These are phyloP conservation scores for Chrysodeixis includens DNA, from an alignment of 2,888 invertebrate species.

Conservation along the genomic window DNA sequence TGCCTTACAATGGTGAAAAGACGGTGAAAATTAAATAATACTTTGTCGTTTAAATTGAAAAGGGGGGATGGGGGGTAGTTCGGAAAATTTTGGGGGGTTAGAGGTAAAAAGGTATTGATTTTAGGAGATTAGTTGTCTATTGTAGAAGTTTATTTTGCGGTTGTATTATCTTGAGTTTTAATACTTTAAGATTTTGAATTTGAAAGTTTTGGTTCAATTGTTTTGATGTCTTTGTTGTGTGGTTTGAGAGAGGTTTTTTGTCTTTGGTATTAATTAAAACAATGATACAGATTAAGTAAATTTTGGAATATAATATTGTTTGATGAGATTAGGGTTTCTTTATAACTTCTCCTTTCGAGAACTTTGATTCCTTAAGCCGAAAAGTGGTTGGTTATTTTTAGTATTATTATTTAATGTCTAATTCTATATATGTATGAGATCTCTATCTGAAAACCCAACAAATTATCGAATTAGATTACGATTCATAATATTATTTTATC, in stretches of 20 bases:
- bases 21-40: conserved; percentile 88
- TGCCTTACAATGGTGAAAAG: conserved; percentile 88
- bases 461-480: too few species aligned
- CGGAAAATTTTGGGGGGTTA: conserved; percentile 83
- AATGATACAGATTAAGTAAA: background rate
- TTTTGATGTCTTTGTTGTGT: conserved; percentile 12
- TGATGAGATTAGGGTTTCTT: too few species aligned
- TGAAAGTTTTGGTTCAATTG: conserved; percentile 19
- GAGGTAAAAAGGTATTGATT: conserved; percentile 88
- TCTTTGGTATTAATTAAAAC: background rate
- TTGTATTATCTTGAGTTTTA: conserved; percentile 37
- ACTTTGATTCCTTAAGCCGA: too few species aligned
- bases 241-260: conserved; percentile 30
- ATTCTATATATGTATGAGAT: too few species aligned
- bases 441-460: too few species aligned
- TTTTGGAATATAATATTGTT: too few species aligned
- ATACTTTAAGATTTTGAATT: conserved; percentile 50
- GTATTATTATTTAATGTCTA: too few species aligned
- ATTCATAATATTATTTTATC: background rate
- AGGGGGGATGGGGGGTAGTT: conserved; percentile 75
- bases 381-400: too few species aligned
- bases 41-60: conserved; percentile 88
- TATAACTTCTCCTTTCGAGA: too few species aligned
- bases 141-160: conserved; percentile 61
- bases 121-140: conserved; percentile 81